These are phyloP conservation scores for Phyllostomus discolor DNA, from an alignment of 2,113 vertebrate species.

Conservation along the genomic window DNA sequence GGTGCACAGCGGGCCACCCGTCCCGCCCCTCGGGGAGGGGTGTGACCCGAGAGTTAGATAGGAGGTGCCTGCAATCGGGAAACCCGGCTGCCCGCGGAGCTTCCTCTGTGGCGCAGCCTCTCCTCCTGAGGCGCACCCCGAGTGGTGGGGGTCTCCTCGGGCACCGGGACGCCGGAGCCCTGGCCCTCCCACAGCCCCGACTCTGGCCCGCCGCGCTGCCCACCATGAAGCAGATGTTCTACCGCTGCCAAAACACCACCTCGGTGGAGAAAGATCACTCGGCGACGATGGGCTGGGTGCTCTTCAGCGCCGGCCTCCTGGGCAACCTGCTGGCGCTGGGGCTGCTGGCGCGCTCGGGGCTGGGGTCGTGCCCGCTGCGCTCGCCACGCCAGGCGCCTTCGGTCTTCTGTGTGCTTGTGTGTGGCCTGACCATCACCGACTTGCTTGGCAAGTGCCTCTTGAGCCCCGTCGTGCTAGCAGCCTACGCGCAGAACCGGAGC, in stretches of 20 bases:
- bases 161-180: background rate
- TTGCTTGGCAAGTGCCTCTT: slow-evolving; percentile 84
- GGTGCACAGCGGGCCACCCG: fast-evolving
- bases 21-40: background rate
- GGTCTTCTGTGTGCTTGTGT: slow-evolving; percentile 83
- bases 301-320: slow-evolving; percentile 84
- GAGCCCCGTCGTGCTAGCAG: slow-evolving; percentile 83
- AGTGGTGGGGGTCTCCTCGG: background rate
- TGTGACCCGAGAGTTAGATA: background rate
- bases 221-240: slow-evolving; percentile 36
- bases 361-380: slow-evolving; percentile 49
- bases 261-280: slow-evolving; percentile 70
- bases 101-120: background rate
- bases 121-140: background rate
- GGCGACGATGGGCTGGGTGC: slow-evolving; percentile 79
- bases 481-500: slow-evolving; percentile 83
- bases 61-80: background rate
- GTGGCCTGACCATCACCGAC: slow-evolving; percentile 80
- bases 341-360: slow-evolving; percentile 80
- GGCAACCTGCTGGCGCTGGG: slow-evolving; percentile 83
- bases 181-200: background rate
- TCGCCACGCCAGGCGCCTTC: slow-evolving; percentile 62
- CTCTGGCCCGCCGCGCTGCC: background rate
- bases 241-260: slow-evolving; percentile 69
- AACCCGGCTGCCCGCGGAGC: background rate